Evolutionary conservation across 2,113 vertebrate genomes (phyloP).

Genomic region (Ophthalmolycus amberensis): DNA sequence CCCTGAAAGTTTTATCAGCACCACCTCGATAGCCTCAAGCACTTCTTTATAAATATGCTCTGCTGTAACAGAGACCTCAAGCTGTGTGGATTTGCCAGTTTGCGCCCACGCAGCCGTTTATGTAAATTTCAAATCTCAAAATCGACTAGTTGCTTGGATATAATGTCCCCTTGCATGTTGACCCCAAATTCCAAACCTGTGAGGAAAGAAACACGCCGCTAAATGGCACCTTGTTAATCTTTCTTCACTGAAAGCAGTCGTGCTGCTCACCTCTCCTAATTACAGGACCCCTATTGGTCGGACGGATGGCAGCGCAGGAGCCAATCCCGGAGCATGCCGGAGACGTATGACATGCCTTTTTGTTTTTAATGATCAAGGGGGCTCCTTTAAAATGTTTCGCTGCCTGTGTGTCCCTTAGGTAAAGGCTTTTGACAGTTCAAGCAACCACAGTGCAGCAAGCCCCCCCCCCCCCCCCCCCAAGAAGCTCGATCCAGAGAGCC

Average conservation of each 20-base stretch:
- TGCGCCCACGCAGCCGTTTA: constrained; percentile 15
- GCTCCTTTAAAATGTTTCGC: constrained; percentile 82
- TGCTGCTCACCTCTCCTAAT: constrained; percentile 70
- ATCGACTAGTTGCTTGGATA: constrained; percentile 5
- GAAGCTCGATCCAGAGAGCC: constrained; percentile 47
- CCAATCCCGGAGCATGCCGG: constrained; percentile 78
- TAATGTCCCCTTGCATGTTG: not conserved
- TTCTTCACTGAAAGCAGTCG: constrained; percentile 33
- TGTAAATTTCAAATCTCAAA: constrained; percentile 31
- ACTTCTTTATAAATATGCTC: constrained; percentile 21
- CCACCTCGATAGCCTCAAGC: not conserved
- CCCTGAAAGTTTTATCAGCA: constrained; percentile 6
- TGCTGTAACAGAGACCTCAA: constrained; percentile 16
- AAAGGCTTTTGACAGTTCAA: constrained; percentile 38
- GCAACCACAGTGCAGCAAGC: constrained; percentile 35
- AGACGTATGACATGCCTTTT: constrained; percentile 74
- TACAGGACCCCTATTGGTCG: constrained; percentile 78
- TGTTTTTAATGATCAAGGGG: constrained; percentile 81
- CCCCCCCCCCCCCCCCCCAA: constrained; percentile 31
- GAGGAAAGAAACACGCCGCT: constrained; percentile 21
- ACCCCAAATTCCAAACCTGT: constrained; percentile 48
- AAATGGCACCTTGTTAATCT: constrained; percentile 68
- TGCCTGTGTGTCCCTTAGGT: constrained; percentile 44
- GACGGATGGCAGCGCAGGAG: constrained; percentile 51
- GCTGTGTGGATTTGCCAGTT: constrained; percentile 23